Percentiles rank a stretch among this genome's conserved stretches.
These are phyloP conservation scores for Paracanthobrama guichenoti DNA, from an alignment of 2,113 vertebrate genomes.

Conservation along the genomic window DNA sequence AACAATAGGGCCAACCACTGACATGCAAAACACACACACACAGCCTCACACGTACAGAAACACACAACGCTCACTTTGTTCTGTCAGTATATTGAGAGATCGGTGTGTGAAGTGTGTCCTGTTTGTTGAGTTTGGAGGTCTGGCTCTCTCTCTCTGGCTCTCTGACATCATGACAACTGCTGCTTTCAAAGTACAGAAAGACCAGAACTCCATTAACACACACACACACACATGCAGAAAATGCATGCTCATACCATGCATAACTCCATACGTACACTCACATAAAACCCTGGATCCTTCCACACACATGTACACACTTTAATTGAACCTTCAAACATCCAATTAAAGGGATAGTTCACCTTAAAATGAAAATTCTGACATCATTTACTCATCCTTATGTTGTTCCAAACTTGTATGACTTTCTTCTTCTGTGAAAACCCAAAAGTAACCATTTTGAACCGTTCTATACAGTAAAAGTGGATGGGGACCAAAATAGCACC, in stretches of 20 bases:
- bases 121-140: conserved; percentile 33
- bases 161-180: conserved; percentile 31
- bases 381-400: not conserved
- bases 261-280: conserved; percentile 17
- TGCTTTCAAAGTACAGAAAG: conserved; percentile 41
- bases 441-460: not conserved
- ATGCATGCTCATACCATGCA: conserved; percentile 7
- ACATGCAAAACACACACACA: conserved; percentile 86
- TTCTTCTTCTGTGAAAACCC: not conserved
- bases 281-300: conserved; percentile 13
- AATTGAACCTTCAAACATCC: conserved; percentile 24
- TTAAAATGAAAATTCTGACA: not conserved
- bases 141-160: conserved; percentile 15
- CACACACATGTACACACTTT: conserved; percentile 22
- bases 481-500: conserved; percentile 16
- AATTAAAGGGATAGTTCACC: not conserved
- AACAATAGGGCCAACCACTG: conserved; percentile 98
- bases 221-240: not conserved
- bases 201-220: conserved; percentile 25
- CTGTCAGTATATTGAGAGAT: conserved; percentile 27
- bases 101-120: conserved; percentile 31
- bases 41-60: conserved; percentile 32
- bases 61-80: conserved; percentile 24
- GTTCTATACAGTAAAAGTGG: not conserved
- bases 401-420: not conserved